A percentile compares a stretch with the other conserved stretches of the same genome.
These are phyloP conservation scores for Eufriesea mexicana DNA, from an alignment of 1,140 invertebrate species.

Conservation along the genomic window DNA sequence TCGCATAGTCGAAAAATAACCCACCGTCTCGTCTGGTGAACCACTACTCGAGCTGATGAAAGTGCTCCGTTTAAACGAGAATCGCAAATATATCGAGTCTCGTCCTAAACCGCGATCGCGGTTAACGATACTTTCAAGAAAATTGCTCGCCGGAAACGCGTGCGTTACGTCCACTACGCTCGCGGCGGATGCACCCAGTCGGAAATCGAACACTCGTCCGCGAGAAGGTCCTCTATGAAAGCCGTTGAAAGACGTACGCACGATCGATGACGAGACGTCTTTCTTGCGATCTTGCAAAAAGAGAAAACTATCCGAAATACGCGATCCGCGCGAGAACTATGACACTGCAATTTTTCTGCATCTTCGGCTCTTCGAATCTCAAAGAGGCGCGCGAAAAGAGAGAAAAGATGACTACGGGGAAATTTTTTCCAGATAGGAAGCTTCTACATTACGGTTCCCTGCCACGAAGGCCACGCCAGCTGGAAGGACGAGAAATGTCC, in stretches of 20 bases:
- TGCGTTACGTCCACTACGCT: slow-evolving; percentile 4
- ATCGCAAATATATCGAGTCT: slow-evolving; percentile 53
- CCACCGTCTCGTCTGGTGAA: slow-evolving; percentile 27
- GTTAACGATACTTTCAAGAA: slow-evolving; percentile 60
- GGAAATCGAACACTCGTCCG: neutral
- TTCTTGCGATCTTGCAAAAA: too few relatives aligned
- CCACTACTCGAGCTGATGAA: slow-evolving; percentile 58
- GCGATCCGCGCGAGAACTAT: too few relatives aligned
- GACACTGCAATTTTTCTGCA: too few relatives aligned
- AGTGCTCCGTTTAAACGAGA: slow-evolving; percentile 38
- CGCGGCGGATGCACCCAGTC: neutral
- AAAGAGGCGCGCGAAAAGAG: too few relatives aligned
- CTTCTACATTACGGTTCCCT: slow-evolving; percentile 74
- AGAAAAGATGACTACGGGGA: slow-evolving; percentile 23
- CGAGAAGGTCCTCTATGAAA: neutral
- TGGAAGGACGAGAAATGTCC: slow-evolving; percentile 73
- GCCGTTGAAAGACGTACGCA: neutral
- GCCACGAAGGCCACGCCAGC: slow-evolving; percentile 73
- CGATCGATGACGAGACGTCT: neutral
- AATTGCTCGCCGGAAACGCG: slow-evolving; percentile 43
- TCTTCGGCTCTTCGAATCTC: too few relatives aligned
- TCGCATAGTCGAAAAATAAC: slow-evolving; percentile 32
- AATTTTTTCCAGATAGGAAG: slow-evolving; percentile 76
- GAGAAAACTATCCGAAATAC: too few relatives aligned
- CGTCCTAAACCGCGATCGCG: slow-evolving; percentile 18